Base-by-base conservation (phyloP, 2,113 vertebrate genomes). In the Todiramphus saurophagus region DNA sequence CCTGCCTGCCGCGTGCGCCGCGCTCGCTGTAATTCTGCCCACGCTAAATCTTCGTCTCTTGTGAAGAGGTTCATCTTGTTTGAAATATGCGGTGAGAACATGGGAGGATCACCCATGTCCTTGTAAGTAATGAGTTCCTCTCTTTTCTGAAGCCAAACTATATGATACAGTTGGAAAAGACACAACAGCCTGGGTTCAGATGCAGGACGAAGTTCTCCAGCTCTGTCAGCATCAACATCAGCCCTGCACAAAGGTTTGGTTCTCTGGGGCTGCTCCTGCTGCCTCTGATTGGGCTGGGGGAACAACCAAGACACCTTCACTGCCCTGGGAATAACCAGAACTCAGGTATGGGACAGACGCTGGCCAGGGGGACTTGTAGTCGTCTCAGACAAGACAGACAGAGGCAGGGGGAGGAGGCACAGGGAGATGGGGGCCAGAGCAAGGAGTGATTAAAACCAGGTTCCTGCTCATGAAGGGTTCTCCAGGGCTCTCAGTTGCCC, bases 401-500 rank as follows among this genome's bases (percentile, higher is more conserved):
- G 44, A 59, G 43, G 17, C 60, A 89, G 58, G 30, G 68, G 87
- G 60, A 68, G 53, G 39, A 93, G 51, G 20, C 73, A 84, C 0
- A 0, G 35, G 31, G 62, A 85, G 14, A 58, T 33, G 3, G 33
- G 17, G 0, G 2, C 30, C 1, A 2, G 79, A 35, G 33, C 5
- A 10, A 92, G 56, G 31, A 68, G 19, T 63, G 89, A 75, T 87
- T 72, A 84, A 86, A 84, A 63, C 56, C 90, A 90, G 30, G 39
- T 53, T 88, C 24, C 76, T 66, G 31, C 39, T 79, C 48, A 31
- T 37, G 56, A 43, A 60, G 68, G 69, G 37, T 21, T 75, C 25
- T 46, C 15, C 53, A 64, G 33, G 56, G 27, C 31, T 56, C 23
- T 46, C 64, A 37, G 37, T 21, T 59, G 50, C n/a, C 15, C 39